A percentile compares a stretch with the other conserved stretches of the same genome.
These are phyloP conservation scores for Drosophila pruinosa DNA, from an alignment of 1,140 invertebrate genomes.

Conservation along the genomic window DNA sequence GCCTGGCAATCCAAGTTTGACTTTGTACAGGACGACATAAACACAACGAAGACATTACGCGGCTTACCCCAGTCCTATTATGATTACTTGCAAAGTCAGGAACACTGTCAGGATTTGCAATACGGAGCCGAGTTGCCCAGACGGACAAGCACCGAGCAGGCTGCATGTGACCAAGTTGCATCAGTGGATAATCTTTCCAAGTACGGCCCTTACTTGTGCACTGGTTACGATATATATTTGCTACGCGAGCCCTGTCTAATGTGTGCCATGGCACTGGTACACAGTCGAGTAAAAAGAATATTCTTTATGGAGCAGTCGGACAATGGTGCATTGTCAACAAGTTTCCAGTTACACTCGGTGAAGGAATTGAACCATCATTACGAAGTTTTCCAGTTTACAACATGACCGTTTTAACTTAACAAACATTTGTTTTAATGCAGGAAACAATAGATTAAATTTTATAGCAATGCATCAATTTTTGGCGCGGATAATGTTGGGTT, in stretches of 20 bases:
- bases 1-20: constrained; percentile 84
- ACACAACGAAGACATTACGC: constrained; percentile 26
- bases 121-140: constrained; percentile 62
- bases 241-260: constrained; percentile 95
- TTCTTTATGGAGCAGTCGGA: constrained; percentile 88
- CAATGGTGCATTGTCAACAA: constrained; percentile 89
- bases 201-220: constrained; percentile 92
- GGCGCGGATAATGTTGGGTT: constrained; percentile 2
- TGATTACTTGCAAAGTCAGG: constrained; percentile 47
- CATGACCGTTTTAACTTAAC: constrained; percentile 32
- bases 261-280: constrained; percentile 97
- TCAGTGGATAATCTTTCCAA: constrained; percentile 75
- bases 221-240: constrained; percentile 93
- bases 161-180: constrained; percentile 20
- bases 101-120: constrained; percentile 36
- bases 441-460: constrained; percentile 24
- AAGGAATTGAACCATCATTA: constrained; percentile 95
- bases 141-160: constrained; percentile 16
- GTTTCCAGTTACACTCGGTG: constrained; percentile 90
- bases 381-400: constrained; percentile 86
- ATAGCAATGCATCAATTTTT: constrained; percentile 48
- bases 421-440: constrained; percentile 43
- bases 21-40: constrained; percentile 34
- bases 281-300: constrained; percentile 91
- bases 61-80: constrained; percentile 56